phyloP scores from a whole-genome alignment of 1,140 invertebrate genomes.

The Ceratoteleas bidentatus region DNA sequence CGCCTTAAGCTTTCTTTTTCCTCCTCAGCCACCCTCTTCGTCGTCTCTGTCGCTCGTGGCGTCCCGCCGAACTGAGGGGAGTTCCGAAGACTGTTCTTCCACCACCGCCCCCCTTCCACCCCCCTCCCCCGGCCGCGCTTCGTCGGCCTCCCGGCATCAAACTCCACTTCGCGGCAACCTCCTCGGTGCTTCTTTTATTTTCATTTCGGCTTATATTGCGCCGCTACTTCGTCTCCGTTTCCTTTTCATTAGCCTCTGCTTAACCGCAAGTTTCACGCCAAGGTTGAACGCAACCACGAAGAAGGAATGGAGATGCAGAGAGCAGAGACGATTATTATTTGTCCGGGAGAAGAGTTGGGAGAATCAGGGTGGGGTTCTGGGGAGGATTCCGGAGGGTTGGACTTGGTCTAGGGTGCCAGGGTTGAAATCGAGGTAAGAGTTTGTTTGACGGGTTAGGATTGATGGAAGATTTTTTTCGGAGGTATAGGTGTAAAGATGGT shows the following conservation, averaged over 20 bases:
- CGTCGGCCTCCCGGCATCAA: slow-evolving; percentile 44
- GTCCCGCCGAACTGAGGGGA: too few relatives aligned
- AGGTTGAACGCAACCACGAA: too few relatives aligned
- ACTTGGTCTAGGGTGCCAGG: too few relatives aligned
- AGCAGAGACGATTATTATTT: slow-evolving; percentile 31
- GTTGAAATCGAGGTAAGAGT: too few relatives aligned
- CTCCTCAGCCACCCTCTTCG: slow-evolving; percentile 59
- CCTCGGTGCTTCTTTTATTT: slow-evolving; percentile 46
- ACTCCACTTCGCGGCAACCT: slow-evolving; percentile 39
- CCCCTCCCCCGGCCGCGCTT: too few relatives aligned
- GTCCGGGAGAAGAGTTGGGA: too few relatives aligned
- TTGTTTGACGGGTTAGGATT: too few relatives aligned
- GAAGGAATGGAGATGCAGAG: too few relatives aligned
- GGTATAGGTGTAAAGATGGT: too few relatives aligned
- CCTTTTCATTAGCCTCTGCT: slow-evolving; percentile 58
- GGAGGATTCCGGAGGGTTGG: too few relatives aligned
- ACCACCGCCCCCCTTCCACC: slow-evolving; percentile 22
- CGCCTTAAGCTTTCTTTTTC: slow-evolving; percentile 72
- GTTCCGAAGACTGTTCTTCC: slow-evolving; percentile 9
- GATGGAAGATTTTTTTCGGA: too few relatives aligned
- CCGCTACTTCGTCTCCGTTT: slow-evolving; percentile 50
- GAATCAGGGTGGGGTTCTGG: too few relatives aligned
- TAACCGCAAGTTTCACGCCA: slow-evolving; percentile 59
- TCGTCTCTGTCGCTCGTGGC: slow-evolving; percentile 27
- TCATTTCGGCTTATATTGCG: slow-evolving; percentile 42